Conservation (phyloP, 2,113 vertebrate genomes). For the Odontesthes bonariensis region DNA sequence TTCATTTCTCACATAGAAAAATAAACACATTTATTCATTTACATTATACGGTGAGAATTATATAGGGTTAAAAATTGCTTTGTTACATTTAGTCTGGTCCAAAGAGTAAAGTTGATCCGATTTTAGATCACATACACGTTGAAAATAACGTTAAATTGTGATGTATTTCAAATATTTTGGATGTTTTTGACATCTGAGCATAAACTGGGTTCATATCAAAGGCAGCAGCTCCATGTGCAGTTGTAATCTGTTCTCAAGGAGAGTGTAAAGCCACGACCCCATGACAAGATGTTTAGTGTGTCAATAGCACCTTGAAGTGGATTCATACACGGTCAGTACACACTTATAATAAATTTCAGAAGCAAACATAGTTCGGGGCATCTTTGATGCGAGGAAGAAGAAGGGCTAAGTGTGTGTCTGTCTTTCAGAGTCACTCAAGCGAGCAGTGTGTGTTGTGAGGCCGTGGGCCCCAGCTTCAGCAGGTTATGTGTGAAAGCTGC, state of each 20-base stretch:
- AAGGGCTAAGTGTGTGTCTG: constrained; percentile 37
- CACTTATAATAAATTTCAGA: constrained; percentile 42
- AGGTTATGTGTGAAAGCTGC: constrained; percentile 60
- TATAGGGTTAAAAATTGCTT: too few relatives aligned
- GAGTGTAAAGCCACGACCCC: constrained; percentile 52
- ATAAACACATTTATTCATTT: too few relatives aligned
- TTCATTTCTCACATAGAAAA: too few relatives aligned
- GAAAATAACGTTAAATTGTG: too few relatives aligned
- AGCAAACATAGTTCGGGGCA: constrained; percentile 24
- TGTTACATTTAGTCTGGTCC: too few relatives aligned
- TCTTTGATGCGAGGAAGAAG: constrained; percentile 49
- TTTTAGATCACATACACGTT: too few relatives aligned
- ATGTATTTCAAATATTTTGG: too few relatives aligned
- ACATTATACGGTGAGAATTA: too few relatives aligned
- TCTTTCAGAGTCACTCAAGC: constrained; percentile 71
- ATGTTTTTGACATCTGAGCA: neutral
- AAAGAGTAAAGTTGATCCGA: too few relatives aligned
- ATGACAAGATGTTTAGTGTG: constrained; percentile 46
- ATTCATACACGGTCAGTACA: constrained; percentile 55
- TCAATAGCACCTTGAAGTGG: constrained; percentile 47
- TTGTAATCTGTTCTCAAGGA: constrained; percentile 51
- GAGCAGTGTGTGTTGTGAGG: constrained; percentile 31
- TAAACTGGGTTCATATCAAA: neutral
- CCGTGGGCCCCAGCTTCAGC: constrained; percentile 43
- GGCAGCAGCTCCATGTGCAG: constrained; percentile 4